Conservation (phyloP, 2,797 vertebrate genomes). For the Hozukius guyotensis region DNA sequence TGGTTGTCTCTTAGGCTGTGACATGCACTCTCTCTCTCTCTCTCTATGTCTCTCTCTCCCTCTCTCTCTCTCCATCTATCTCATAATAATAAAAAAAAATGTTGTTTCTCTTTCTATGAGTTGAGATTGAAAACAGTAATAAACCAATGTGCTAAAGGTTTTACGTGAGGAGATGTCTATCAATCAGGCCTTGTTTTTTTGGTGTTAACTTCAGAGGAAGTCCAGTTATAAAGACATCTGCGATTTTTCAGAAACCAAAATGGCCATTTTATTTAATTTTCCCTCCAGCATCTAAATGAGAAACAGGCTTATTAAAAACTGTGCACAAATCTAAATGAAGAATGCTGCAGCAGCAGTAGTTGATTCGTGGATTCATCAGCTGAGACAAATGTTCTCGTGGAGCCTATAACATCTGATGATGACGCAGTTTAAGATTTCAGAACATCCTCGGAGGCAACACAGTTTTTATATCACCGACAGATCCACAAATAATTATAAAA, state of each 20-base stretch:
- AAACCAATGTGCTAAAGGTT: neutral
- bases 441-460: neutral
- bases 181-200: neutral
- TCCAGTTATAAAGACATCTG: neutral
- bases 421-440: neutral
- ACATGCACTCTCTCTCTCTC: neutral
- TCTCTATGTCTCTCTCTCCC: neutral
- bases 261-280: neutral
- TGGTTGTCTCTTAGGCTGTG: too few relatives aligned
- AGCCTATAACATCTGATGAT: neutral
- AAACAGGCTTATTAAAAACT: neutral
- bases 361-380: neutral
- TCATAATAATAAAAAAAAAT: too few relatives aligned
- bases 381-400: neutral
- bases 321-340: neutral
- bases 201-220: neutral
- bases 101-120: neutral
- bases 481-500: neutral
- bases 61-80: neutral
- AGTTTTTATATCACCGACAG: neutral
- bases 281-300: neutral
- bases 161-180: neutral
- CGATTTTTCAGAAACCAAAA: neutral
- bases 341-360: neutral
- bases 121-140: too few relatives aligned